Base-by-base conservation (phyloP, 2,888 invertebrate genomes). In the Drosophila prolongata region DNA sequence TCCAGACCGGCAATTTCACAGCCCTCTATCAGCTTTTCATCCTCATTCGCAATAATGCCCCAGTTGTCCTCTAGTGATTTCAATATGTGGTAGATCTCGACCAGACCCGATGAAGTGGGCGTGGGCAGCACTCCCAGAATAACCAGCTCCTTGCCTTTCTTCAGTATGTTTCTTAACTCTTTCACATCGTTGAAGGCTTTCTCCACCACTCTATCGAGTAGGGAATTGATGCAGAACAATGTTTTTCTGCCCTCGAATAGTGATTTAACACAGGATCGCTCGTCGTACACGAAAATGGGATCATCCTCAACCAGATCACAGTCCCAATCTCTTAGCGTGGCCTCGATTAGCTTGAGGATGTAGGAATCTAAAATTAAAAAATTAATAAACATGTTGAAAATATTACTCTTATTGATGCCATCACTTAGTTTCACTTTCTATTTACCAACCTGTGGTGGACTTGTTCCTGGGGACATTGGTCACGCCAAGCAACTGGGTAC, bases 211-310 rank as follows among this genome's bases (percentile, higher is more conserved):
- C 55, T 19, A 3, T 56, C 34, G 19, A 56, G 19, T n/a, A 56
- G 9, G n/a, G 55, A 19, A n/a, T 34, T 47, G 19, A 56, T 19
- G 19, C 55, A 56, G 34, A 24, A 34, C 19, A 56, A 19, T 8
- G 34, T 47, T 47, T 3, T 19, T 1, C 19, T 11, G 1, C 34
- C 49, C 11, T 56, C 55, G 6, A 47, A 56, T 11, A 47, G 11
- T 10, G 49, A 3, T 49, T 24, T 47, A 3, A 47, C n/a, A 34
- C n/a, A 11, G 0, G 55, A 19, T 8, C 34, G 27, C 16, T 54
- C 42, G 11, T 54, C 55, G 34, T 56, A 47, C 5, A 56, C 55
- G n/a, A 56, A 55, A 47, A 56, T 35, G 5, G 55, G 55, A 6
- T 56, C 19, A 34, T 56, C 55, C 5, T 47, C 34, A 0, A n/a